Evolutionary conservation across 2,797 vertebrate species (phyloP).

Genomic region (Sorex maritimensis): DNA sequence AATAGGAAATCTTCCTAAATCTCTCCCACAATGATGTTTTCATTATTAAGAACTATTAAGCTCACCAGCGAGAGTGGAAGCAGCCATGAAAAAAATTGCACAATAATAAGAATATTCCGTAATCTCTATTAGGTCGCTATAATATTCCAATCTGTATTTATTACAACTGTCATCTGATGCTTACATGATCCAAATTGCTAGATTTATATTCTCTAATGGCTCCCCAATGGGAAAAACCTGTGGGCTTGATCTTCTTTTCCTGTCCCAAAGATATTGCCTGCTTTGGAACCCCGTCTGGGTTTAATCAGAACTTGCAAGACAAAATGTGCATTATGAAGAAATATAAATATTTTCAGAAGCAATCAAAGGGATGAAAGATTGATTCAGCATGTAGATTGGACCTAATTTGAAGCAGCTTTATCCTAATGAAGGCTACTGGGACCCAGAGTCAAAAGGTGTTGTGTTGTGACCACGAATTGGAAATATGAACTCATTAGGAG

Average conservation of each 20-base stretch:
- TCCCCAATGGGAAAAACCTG: slow-evolving; percentile 89
- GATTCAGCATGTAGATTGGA: slow-evolving; percentile 91
- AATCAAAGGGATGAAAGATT: slow-evolving; percentile 93
- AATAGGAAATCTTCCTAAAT: slow-evolving; percentile 17
- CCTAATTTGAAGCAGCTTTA: slow-evolving; percentile 93
- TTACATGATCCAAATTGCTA: slow-evolving; percentile 90
- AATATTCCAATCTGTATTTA: slow-evolving; percentile 89
- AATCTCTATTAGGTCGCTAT: slow-evolving; percentile 88
- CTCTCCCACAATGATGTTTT: slow-evolving; percentile 70
- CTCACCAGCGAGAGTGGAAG: slow-evolving; percentile 55
- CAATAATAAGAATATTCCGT: slow-evolving; percentile 86
- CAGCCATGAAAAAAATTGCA: slow-evolving; percentile 83
- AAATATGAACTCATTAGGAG: slow-evolving; percentile 75
- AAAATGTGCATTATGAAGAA: slow-evolving; percentile 93
- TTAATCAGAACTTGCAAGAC: slow-evolving; percentile 92
- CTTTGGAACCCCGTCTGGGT: slow-evolving; percentile 89
- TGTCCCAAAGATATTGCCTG: slow-evolving; percentile 85
- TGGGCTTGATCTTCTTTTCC: slow-evolving; percentile 88
- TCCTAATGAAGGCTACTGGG: slow-evolving; percentile 92
- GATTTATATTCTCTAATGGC: slow-evolving; percentile 91
- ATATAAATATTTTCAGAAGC: slow-evolving; percentile 94
- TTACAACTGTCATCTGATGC: slow-evolving; percentile 87
- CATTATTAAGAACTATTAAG: slow-evolving; percentile 65
- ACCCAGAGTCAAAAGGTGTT: slow-evolving; percentile 84
- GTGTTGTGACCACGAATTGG: slow-evolving; percentile 83